Percentiles rank a stretch among this genome's conserved stretches.
Evolutionary conservation across 2,888 invertebrate species (phyloP).

Genomic region (Microchrysa polita): DNA sequence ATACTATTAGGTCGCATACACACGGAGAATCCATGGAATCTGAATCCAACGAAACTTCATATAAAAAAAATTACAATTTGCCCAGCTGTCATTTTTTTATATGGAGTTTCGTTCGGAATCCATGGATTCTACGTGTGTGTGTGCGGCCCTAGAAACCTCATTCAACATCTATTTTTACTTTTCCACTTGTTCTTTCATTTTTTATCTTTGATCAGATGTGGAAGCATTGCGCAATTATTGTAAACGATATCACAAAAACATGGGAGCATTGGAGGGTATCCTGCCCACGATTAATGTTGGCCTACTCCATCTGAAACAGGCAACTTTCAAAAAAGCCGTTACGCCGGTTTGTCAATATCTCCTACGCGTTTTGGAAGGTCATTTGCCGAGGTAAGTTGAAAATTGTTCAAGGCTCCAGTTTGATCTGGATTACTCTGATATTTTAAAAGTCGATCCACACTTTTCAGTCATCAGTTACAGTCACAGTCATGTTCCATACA

Average conservation of each 20-base stretch:
- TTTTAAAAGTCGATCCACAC: neutral
- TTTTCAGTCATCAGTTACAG: neutral
- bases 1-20: no score
- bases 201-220: conserved; percentile 68
- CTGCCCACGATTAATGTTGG: conserved; percentile 77
- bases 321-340: conserved; percentile 76
- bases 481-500: no score
- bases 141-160: no score
- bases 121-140: no score
- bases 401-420: no score
- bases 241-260: conserved; percentile 75
- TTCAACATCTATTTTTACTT: no score
- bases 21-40: no score
- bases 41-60: no score
- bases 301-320: conserved; percentile 74
- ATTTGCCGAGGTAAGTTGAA: conserved; percentile 72
- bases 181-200: neutral
- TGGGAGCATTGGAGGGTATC: conserved; percentile 73
- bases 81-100: no score
- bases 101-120: no score
- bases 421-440: no score
- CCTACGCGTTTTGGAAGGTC: conserved; percentile 71
- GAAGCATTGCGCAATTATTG: conserved; percentile 74
- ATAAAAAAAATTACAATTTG: no score
- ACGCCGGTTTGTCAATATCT: conserved; percentile 77